These are phyloP conservation scores for Drosophila nr. fundita DNA, from an alignment of 2,888 invertebrate species.

Conservation along the genomic window DNA sequence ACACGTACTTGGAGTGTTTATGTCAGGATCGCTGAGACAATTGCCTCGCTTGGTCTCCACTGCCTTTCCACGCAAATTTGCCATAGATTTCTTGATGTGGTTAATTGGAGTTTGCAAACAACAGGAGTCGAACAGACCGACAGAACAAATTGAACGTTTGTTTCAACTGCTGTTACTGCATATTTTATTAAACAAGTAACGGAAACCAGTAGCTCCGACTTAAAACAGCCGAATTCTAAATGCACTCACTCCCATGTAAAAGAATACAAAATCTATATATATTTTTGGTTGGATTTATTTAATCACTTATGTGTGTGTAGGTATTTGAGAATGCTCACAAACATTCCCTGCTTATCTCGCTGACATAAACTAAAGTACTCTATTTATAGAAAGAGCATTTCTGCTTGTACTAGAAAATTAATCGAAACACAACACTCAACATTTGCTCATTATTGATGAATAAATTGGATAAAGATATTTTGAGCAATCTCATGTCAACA, in stretches of 20 bases:
- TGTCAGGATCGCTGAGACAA: conserved; percentile 52
- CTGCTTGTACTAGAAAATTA: not conserved
- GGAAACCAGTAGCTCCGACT: conserved; percentile 17
- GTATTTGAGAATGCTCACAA: not conserved
- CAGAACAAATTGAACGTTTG: conserved; percentile 68
- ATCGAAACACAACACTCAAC: not conserved
- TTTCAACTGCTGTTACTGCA: conserved; percentile 71
- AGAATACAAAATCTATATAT: not conserved
- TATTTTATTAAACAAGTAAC: conserved; percentile 65
- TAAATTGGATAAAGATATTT: not conserved
- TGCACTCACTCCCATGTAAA: conserved; percentile 50
- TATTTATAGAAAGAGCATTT: not conserved
- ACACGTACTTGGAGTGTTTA: conserved; percentile 74
- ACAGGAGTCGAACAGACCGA: conserved; percentile 49
- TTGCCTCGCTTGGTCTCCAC: not conserved
- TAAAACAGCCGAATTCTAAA: conserved; percentile 40
- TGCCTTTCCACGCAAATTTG: conserved; percentile 62
- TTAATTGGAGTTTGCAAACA: conserved; percentile 76
- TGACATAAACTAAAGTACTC: not conserved
- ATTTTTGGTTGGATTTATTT: not conserved
- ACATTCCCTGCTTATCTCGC: not conserved
- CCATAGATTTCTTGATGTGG: conserved; percentile 76
- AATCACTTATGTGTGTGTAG: not conserved
- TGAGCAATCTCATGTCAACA: not conserved
- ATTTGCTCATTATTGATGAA: not conserved